phyloP scores from a whole-genome alignment of 2,113 vertebrate species.

The Aptenodytes forsteri region DNA sequence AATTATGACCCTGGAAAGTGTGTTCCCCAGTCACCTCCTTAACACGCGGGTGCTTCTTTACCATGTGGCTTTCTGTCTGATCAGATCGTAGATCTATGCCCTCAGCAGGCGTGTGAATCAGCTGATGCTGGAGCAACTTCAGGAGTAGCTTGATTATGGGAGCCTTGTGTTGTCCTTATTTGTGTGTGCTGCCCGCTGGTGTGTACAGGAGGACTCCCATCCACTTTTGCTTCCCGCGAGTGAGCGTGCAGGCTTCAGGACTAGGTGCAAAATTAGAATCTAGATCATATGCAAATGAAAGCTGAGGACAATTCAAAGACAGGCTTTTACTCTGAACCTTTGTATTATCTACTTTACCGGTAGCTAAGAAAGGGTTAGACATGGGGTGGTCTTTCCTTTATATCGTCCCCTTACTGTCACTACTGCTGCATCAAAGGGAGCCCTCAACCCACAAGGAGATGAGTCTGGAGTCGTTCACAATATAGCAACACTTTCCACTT shows the following conservation, averaged over 20 bases:
- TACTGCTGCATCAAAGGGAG: background rate
- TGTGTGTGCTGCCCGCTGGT: background rate
- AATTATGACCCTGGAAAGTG: background rate
- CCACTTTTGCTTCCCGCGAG: background rate
- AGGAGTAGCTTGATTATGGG: background rate
- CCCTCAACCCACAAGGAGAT: background rate
- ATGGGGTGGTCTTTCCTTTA: background rate
- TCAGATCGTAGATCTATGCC: background rate
- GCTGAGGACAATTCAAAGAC: background rate
- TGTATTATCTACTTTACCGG: background rate
- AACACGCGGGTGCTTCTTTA: background rate
- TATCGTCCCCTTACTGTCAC: background rate
- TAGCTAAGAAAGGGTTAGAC: background rate
- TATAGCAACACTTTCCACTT: background rate
- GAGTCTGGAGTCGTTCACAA: background rate
- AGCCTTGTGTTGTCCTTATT: background rate
- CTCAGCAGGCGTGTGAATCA: background rate
- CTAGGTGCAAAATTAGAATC: background rate
- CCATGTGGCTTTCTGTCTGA: background rate
- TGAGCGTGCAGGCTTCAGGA: background rate
- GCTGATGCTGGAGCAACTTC: background rate
- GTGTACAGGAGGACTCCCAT: background rate
- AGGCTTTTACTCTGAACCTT: background rate
- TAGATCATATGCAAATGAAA: background rate
- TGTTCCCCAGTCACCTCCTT: background rate